These are phyloP conservation scores for Mergus octosetaceus DNA, from an alignment of 2,797 vertebrate species.

Conservation along the genomic window DNA sequence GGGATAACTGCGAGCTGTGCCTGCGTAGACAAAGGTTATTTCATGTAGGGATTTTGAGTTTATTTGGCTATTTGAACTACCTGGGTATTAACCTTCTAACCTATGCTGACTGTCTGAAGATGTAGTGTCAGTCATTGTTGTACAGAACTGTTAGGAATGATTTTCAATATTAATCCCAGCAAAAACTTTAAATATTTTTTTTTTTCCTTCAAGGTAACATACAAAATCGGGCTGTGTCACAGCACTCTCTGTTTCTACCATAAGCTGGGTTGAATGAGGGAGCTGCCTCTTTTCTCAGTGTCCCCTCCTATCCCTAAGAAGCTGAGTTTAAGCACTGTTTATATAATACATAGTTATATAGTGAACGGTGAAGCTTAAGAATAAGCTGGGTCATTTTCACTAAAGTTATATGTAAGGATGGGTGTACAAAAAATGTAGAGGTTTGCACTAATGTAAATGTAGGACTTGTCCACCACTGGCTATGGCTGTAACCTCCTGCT, in stretches of 20 bases:
- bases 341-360: background rate
- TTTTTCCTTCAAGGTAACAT: background rate
- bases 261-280: background rate
- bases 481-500: background rate
- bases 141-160: background rate
- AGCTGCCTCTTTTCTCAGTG: background rate
- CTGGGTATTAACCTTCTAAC: background rate
- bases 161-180: background rate
- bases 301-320: background rate
- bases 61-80: background rate
- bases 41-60: background rate
- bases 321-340: background rate
- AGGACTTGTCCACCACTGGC: background rate
- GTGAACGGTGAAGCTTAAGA: background rate
- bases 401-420: background rate
- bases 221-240: background rate
- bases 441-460: background rate
- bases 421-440: background rate
- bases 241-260: background rate
- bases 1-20: background rate
- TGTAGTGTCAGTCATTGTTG: background rate
- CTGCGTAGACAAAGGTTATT: slow-evolving; percentile 26
- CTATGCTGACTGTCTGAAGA: background rate
- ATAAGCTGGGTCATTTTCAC: background rate
- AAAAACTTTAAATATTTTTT: background rate